Evolutionary conservation across 1,140 invertebrate genomes (phyloP).

Genomic region (Notospermus geniculatus): DNA sequence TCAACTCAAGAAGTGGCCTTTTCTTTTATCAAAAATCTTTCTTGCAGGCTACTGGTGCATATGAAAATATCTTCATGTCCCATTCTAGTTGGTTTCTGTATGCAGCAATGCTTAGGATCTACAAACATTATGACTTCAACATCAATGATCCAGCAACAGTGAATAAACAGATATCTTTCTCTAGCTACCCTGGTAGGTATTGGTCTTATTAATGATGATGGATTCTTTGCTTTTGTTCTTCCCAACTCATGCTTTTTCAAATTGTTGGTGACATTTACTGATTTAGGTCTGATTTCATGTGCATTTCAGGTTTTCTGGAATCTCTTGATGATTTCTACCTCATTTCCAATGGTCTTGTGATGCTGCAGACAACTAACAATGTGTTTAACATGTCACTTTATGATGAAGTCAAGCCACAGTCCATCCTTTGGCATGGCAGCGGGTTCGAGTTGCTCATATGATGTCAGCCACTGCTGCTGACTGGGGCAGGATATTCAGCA

Average conservation of each 20-base stretch:
- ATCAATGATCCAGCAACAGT: conserved; percentile 36
- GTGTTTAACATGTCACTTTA: conserved; percentile 46
- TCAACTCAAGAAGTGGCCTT: not conserved
- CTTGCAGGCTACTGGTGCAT: conserved; percentile 41
- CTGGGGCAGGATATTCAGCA: conserved; percentile 40
- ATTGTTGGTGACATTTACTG: not conserved
- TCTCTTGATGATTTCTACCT: conserved; percentile 55
- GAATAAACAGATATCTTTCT: conserved; percentile 42
- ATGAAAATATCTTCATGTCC: conserved; percentile 51
- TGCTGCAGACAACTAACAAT: conserved; percentile 53
- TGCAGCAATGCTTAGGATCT: conserved; percentile 47
- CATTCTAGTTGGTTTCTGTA: conserved; percentile 54
- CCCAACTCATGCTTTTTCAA: too few relatives aligned
- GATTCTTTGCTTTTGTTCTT: too few relatives aligned
- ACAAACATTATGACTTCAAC: conserved; percentile 53
- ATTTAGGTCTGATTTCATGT: not conserved
- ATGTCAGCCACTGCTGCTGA: conserved; percentile 44
- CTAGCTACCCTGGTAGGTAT: conserved; percentile 51
- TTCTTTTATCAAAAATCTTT: not conserved
- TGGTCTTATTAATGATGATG: not conserved
- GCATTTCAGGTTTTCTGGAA: conserved; percentile 44
- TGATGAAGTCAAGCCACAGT: conserved; percentile 34
- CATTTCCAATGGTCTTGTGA: conserved; percentile 43
- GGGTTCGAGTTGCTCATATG: conserved; percentile 50
- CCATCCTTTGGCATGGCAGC: conserved; percentile 49